phyloP scores from a whole-genome alignment of 2,888 invertebrate species.

The Bursaphelenchus okinawaensis region DNA sequence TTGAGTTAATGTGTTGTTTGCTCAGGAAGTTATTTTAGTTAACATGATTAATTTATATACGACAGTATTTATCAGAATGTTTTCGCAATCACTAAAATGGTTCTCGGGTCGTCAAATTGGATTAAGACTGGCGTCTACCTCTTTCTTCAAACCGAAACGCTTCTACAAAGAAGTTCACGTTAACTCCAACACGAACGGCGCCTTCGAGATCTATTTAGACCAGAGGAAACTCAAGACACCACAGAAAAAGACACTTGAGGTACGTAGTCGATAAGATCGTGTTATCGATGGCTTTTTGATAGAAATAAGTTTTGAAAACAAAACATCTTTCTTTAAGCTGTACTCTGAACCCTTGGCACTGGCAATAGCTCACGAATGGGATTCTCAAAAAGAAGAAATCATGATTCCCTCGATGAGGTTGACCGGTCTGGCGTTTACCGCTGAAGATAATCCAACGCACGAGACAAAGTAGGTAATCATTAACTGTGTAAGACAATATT shows the following conservation, averaged over 20 bases:
- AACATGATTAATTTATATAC: no score
- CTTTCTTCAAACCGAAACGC: constrained; percentile 22
- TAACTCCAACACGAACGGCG: constrained; percentile 60
- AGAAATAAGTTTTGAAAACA: no score
- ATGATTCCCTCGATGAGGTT: constrained; percentile 62
- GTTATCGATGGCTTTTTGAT: constrained; percentile 8
- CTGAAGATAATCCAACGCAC: constrained; percentile 83
- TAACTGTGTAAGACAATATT: no score
- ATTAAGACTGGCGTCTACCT: neutral
- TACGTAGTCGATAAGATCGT: no score
- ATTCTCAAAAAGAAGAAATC: constrained; percentile 74
- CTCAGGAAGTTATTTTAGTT: no score
- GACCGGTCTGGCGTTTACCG: constrained; percentile 83
- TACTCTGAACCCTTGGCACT: constrained; percentile 75
- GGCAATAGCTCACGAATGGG: constrained; percentile 91
- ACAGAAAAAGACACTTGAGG: constrained; percentile 41
- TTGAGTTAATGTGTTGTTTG: no score
- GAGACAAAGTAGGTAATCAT: constrained; percentile 64
- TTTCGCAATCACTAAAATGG: neutral
- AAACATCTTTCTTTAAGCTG: no score
- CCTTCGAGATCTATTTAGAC: constrained; percentile 40
- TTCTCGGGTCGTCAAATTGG: neutral
- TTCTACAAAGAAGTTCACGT: constrained; percentile 30
- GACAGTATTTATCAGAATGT: no score
- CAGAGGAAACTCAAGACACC: constrained; percentile 43